These are phyloP conservation scores for Philereme vetulata DNA, from an alignment of 2,888 invertebrate species.

Conservation along the genomic window DNA sequence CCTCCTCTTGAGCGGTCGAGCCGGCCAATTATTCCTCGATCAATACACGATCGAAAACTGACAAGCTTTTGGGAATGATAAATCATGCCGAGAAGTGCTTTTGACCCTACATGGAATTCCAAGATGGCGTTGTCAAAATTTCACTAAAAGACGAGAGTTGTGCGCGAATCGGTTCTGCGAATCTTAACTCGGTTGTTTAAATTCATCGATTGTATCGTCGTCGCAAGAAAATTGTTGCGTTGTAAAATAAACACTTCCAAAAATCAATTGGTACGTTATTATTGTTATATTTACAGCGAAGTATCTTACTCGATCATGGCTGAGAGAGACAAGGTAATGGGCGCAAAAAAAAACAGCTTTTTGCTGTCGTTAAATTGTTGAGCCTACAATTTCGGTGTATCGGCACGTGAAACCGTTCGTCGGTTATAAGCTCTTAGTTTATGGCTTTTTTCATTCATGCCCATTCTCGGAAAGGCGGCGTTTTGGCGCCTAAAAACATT, in stretches of 20 bases:
- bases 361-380: constrained; percentile 66
- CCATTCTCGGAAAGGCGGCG: constrained; percentile 75
- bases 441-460: constrained; percentile 75
- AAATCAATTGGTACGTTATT: constrained; percentile 26
- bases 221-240: constrained; percentile 13
- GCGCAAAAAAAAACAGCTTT: constrained; percentile 52
- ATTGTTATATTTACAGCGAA: constrained; percentile 16
- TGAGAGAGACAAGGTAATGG: constrained; percentile 48
- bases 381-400: constrained; percentile 64
- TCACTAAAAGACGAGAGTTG: not conserved
- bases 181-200: constrained; percentile 14
- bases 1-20: constrained; percentile 43
- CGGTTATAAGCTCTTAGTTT: constrained; percentile 61
- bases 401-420: constrained; percentile 77
- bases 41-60: constrained; percentile 57
- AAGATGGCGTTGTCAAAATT: constrained; percentile 26
- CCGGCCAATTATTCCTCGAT: constrained; percentile 64
- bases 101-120: constrained; percentile 24
- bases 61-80: constrained; percentile 34
- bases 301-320: constrained; percentile 33
- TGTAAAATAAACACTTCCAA: constrained; percentile 28
- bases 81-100: constrained; percentile 33
- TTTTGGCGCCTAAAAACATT: constrained; percentile 75
- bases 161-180: constrained; percentile 4
- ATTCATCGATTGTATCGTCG: constrained; percentile 12